These are phyloP conservation scores for Ditylenchus weischeri DNA, from an alignment of 2,888 invertebrate genomes.

Conservation along the genomic window DNA sequence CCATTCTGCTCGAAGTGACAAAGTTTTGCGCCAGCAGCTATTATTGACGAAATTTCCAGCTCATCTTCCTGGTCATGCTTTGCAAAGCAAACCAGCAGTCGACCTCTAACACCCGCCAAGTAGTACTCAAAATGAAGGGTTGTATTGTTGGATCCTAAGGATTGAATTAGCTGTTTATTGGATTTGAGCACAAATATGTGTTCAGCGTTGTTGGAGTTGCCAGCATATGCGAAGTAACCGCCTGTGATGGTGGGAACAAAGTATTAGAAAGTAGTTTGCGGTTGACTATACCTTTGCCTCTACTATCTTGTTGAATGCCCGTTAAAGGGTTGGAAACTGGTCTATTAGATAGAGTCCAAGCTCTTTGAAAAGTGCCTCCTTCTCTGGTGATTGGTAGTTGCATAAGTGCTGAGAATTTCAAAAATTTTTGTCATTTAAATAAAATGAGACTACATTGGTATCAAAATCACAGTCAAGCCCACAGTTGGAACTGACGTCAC, in stretches of 20 bases:
- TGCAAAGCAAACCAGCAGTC: slow-evolving; percentile 48
- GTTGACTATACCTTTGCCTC: background rate
- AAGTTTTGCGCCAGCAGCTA: background rate
- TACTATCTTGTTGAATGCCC: background rate
- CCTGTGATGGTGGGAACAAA: background rate
- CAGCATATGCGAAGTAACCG: slow-evolving; percentile 4
- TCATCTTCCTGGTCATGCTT: slow-evolving; percentile 28
- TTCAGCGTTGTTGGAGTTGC: background rate
- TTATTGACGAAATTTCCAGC: too few relatives aligned
- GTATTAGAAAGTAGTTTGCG: background rate
- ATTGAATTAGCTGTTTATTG: background rate
- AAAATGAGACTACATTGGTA: background rate
- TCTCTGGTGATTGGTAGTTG: slow-evolving; percentile 1
- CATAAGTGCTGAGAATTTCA: background rate
- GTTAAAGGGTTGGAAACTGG: slow-evolving; percentile 1
- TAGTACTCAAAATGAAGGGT: slow-evolving; percentile 25
- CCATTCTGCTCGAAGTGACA: slow-evolving; percentile 48
- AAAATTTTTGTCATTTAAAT: background rate
- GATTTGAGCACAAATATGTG: slow-evolving; percentile 6
- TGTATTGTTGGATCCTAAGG: slow-evolving; percentile 5
- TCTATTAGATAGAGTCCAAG: slow-evolving; percentile 1
- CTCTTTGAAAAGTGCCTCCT: background rate
- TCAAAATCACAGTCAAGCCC: slow-evolving; percentile 6
- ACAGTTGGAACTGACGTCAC: background rate
- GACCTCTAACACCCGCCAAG: slow-evolving; percentile 42